These are phyloP conservation scores for Alaudala cheleensis DNA, from an alignment of 2,113 vertebrate species.

Conservation along the genomic window DNA sequence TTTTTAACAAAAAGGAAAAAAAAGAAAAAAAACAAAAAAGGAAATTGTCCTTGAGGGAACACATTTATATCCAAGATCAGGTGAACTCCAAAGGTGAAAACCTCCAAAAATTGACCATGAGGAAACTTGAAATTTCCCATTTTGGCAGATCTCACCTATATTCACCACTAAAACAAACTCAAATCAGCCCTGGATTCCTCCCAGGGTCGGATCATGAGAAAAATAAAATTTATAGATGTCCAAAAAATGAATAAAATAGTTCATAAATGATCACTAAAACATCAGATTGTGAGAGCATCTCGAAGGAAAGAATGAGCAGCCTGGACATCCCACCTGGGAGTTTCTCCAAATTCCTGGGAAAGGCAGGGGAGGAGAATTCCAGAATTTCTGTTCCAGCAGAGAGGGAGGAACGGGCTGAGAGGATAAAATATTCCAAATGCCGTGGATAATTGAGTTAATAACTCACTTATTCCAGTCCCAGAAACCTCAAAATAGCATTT, in stretches of 20 bases:
- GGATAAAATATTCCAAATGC: background rate
- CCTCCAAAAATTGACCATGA: background rate
- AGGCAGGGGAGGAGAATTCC: background rate
- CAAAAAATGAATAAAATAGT: background rate
- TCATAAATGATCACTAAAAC: background rate
- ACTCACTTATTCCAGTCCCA: background rate
- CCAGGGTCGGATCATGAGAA: background rate
- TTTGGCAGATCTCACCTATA: background rate
- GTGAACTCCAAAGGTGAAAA: background rate
- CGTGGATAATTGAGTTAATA: slow-evolving; percentile 33
- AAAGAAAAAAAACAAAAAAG: too few relatives aligned
- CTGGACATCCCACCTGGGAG: background rate
- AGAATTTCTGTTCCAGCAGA: background rate
- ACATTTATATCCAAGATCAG: background rate
- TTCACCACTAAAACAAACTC: background rate
- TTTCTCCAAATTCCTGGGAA: background rate
- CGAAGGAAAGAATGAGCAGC: background rate
- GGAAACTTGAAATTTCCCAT: background rate
- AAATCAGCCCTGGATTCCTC: background rate
- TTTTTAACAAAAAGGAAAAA: too few relatives aligned
- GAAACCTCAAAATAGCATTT: slow-evolving; percentile 17
- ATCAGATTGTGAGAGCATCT: background rate
- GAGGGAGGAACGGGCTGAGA: background rate
- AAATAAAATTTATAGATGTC: background rate
- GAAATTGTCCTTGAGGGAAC: background rate